These are phyloP conservation scores for Varanus salvator DNA, from an alignment of 2,113 vertebrate genomes.

Conservation along the genomic window DNA sequence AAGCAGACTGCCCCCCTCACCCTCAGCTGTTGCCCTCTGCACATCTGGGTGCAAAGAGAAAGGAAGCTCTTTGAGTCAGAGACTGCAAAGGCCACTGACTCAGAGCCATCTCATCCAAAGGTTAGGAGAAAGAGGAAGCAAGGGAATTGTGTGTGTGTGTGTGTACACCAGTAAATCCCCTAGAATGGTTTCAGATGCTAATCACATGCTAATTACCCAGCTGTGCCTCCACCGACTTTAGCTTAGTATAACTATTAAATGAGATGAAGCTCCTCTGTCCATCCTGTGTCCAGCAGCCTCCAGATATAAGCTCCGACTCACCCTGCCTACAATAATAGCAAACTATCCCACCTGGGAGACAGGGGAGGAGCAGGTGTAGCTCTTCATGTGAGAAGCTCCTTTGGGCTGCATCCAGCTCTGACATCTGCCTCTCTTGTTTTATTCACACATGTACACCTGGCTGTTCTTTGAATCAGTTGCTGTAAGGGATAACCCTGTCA, in stretches of 20 bases:
- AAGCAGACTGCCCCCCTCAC: not conserved
- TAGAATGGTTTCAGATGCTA: not conserved
- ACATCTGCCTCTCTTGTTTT: constrained; percentile 23
- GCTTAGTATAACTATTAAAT: not conserved
- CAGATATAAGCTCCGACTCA: not conserved
- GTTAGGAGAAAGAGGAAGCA: not conserved
- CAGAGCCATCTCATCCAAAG: not conserved
- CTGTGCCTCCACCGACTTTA: not conserved
- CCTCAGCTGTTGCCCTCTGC: no score
- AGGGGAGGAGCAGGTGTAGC: not conserved
- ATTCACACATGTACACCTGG: not conserved
- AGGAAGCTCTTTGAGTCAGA: not conserved
- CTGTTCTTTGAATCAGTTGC: not conserved
- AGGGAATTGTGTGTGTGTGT: accelerated
- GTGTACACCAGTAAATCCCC: not conserved
- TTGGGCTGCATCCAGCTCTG: not conserved
- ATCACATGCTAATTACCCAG: not conserved
- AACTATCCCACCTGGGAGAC: not conserved
- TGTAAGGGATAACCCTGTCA: not conserved
- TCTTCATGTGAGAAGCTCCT: not conserved
- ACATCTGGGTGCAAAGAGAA: not conserved
- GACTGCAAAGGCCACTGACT: not conserved
- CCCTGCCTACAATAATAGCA: no score
- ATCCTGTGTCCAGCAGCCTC: not conserved
- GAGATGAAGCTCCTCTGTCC: not conserved